Percentiles rank a stretch among this genome's conserved stretches.
phyloP scores from a whole-genome alignment of 2,888 invertebrate species.

The Himalopsyche japonica region DNA sequence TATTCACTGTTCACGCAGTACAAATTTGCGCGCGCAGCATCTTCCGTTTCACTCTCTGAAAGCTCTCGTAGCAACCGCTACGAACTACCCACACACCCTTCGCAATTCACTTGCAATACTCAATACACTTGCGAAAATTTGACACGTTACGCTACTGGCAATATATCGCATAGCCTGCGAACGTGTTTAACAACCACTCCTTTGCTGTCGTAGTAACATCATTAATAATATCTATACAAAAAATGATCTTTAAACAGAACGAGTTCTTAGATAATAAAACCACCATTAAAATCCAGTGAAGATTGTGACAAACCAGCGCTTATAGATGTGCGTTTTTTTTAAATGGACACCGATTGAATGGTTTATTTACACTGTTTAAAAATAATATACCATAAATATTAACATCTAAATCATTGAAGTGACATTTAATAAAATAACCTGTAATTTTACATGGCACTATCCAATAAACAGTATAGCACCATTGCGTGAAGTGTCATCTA shows the following conservation, averaged over 20 bases:
- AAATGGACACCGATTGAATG: not conserved
- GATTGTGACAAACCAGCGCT: not conserved
- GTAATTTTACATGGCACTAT: not conserved
- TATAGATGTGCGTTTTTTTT: not conserved
- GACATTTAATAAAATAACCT: not conserved
- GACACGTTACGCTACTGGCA: not conserved
- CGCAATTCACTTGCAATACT: slow-evolving; percentile 4
- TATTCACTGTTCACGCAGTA: not conserved
- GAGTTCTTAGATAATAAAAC: not conserved
- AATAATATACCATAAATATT: not conserved
- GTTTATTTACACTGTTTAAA: not conserved
- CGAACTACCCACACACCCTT: slow-evolving; percentile 17
- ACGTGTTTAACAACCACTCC: slow-evolving; percentile 30
- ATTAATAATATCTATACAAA: not conserved
- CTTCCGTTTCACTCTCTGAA: slow-evolving; percentile 14
- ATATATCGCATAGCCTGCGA: not conserved
- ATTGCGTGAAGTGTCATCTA: not conserved
- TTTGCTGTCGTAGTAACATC: slow-evolving; percentile 14
- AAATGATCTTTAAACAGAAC: not conserved
- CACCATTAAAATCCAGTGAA: not conserved
- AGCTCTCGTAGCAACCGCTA: slow-evolving; percentile 15
- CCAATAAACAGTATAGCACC: not conserved
- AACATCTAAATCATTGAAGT: not conserved
- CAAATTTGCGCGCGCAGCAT: slow-evolving; percentile 22
- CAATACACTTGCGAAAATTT: not conserved